phyloP scores from a whole-genome alignment of 2,797 vertebrate genomes.

The Fistularia tabacaria region DNA sequence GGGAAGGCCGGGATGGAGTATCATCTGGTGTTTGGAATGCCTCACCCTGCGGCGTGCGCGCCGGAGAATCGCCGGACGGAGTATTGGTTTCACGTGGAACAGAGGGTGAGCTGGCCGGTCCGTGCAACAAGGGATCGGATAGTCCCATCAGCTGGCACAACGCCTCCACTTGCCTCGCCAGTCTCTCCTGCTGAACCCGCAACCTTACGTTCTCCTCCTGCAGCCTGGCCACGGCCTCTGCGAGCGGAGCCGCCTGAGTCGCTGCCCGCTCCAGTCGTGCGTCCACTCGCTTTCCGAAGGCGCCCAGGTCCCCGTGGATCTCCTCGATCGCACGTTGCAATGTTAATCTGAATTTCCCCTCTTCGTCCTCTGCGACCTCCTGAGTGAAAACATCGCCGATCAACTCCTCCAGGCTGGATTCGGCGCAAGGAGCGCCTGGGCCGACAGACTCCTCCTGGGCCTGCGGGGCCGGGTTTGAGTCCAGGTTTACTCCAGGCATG shows the following conservation, averaged over 20 bases:
- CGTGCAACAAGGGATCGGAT: slow-evolving; percentile 39
- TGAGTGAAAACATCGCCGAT: slow-evolving; percentile 63
- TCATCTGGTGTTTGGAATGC: slow-evolving; percentile 3
- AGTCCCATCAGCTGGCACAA: slow-evolving; percentile 68
- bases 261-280: slow-evolving; percentile 68
- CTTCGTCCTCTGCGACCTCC: slow-evolving; percentile 48
- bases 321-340: slow-evolving; percentile 71
- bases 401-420: slow-evolving; percentile 61
- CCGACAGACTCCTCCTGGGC: slow-evolving; percentile 35
- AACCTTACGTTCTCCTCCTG: slow-evolving; percentile 81
- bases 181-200: slow-evolving; percentile 73
- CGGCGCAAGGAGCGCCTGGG: slow-evolving; percentile 51
- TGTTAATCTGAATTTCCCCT: slow-evolving; percentile 60
- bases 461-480: slow-evolving; percentile 51
- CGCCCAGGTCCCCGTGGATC: slow-evolving; percentile 79
- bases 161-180: slow-evolving; percentile 73
- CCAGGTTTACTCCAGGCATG: slow-evolving; percentile 75
- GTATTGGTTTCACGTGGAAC: slow-evolving; percentile 14
- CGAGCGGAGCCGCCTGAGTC: slow-evolving; percentile 65
- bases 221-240: slow-evolving; percentile 61
- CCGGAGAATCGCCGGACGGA: slow-evolving; percentile 5
- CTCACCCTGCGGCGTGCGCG: slow-evolving; percentile 5
- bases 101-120: slow-evolving; percentile 5
- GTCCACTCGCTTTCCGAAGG: slow-evolving; percentile 71
- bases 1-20: slow-evolving; percentile 1